Base-by-base conservation (phyloP, 2,113 vertebrate genomes). In the Pongo pygmaeus region DNA sequence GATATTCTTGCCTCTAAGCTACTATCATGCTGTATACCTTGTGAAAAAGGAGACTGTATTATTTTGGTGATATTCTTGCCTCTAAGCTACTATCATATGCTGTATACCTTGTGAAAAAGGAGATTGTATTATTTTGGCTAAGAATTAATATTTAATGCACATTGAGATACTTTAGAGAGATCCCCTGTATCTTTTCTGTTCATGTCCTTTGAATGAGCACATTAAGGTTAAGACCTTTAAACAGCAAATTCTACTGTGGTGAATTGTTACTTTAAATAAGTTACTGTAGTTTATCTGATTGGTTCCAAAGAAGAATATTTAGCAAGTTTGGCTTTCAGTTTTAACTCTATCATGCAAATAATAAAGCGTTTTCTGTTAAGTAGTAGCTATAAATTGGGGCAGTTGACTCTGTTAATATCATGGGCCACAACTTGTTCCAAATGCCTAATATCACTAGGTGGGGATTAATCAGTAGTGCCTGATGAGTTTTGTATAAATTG, bases 271-370 rank as follows among this genome's bases (percentile, higher is more conserved):
- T 46, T 84, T 92, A 61, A 61, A 12, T 83, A 55, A 50, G n/a
- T 91, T 83, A 35, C 1, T 94, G 40, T 88, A 85, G 52, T 61
- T 90, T 94, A 43, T 87, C 18, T 80, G 43, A 50, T 92, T 93
- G n/a, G 81, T 97, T 96, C 46, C 50, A 93, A 75, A 84, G 81
- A 79, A n/a, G 23, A 94, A 3, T 55, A 11, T 79, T 8, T 50
- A 55, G 38, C 38, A 90, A 89, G 25, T 91, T 72, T 48, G 83
- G 50, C 32, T 84, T 97, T 91, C 59, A 72, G 1, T 95, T 98
- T 88, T 85, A 93, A 75, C 61, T 67, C 79, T 52, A 6, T 40
- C 23, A 38, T 61, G 83, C 80, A 77, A 86, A 78, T 50, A 17
- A 67, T 70, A 27, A 55, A 75, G 35, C 78, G 23, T 85, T 88